phyloP scores from a whole-genome alignment of 2,888 invertebrate genomes.

The Spodoptera littoralis region DNA sequence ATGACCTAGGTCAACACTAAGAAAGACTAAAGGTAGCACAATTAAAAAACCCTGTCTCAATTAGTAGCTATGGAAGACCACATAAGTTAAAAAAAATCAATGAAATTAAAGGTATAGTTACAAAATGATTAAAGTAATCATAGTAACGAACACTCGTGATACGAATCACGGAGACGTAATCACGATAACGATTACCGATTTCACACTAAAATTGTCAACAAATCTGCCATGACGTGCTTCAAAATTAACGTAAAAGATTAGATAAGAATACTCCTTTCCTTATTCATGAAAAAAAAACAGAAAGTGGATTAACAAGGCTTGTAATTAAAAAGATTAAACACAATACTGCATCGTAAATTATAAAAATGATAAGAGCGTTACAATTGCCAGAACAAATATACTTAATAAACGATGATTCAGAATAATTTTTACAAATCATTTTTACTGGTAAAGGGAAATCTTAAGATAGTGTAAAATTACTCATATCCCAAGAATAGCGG shows the following conservation, averaged over 20 bases:
- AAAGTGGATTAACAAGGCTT: conserved; percentile 21
- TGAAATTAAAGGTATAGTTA: no score
- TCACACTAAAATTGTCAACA: conserved; percentile 3
- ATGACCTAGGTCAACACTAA: no score
- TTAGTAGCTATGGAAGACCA: no score
- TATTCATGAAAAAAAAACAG: conserved; percentile 24
- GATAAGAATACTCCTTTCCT: conserved; percentile 12
- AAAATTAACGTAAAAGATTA: conserved; percentile 25
- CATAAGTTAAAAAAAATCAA: no score
- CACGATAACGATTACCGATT: conserved; percentile 7
- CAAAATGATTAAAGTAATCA: no score
- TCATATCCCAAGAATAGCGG: conserved; percentile 20
- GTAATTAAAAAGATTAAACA: background rate
- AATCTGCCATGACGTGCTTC: conserved; percentile 3
- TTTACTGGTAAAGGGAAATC: conserved; percentile 15
- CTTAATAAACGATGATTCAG: conserved; percentile 20
- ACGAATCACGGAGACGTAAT: conserved; percentile 13
- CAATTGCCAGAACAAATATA: conserved; percentile 15
- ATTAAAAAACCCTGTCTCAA: no score
- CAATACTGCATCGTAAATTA: background rate
- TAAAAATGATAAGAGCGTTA: conserved; percentile 19
- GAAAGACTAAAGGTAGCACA: no score
- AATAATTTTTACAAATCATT: conserved; percentile 8
- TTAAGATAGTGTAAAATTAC: conserved; percentile 12
- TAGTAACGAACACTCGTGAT: conserved; percentile 17